Percentiles rank a stretch among this genome's conserved stretches.
Conservation (phyloP, 2,113 vertebrate species). For the Phasianus colchicus region DNA sequence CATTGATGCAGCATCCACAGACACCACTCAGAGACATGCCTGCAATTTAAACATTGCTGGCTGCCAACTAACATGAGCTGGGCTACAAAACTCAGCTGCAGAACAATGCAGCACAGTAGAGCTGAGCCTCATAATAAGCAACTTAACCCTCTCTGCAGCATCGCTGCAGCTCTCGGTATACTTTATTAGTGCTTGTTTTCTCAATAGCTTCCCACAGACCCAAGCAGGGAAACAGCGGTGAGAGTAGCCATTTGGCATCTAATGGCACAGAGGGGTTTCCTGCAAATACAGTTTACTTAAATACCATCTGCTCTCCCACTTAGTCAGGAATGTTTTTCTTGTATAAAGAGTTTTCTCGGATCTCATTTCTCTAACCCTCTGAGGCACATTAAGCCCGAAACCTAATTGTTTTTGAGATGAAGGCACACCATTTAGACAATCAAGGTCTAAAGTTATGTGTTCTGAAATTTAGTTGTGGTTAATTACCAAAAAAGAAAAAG, state of each 20-base stretch:
- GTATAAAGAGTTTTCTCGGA: neutral
- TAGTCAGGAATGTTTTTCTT: slow-evolving; percentile 36
- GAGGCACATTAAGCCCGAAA: slow-evolving; percentile 16
- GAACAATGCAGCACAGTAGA: neutral
- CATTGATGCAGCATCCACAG: neutral
- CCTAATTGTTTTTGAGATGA: neutral
- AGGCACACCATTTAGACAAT: neutral
- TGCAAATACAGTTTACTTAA: slow-evolving; percentile 50
- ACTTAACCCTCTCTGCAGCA: neutral
- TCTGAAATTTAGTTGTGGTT: neutral
- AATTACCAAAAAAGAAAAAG: neutral
- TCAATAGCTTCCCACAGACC: neutral
- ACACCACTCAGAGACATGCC: neutral
- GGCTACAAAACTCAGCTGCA: neutral
- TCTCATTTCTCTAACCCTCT: slow-evolving; percentile 19
- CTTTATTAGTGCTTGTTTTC: neutral
- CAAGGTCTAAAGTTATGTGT: neutral
- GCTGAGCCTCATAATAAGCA: neutral
- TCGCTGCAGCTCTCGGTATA: neutral
- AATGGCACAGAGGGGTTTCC: slow-evolving; percentile 4
- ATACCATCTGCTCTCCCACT: slow-evolving; percentile 52
- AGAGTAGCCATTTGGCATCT: slow-evolving; percentile 52
- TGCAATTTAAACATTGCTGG: neutral
- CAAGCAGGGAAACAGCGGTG: neutral
- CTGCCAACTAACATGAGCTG: neutral